phyloP scores from a whole-genome alignment of 2,113 vertebrate genomes.

The Myiagra hebetior region DNA sequence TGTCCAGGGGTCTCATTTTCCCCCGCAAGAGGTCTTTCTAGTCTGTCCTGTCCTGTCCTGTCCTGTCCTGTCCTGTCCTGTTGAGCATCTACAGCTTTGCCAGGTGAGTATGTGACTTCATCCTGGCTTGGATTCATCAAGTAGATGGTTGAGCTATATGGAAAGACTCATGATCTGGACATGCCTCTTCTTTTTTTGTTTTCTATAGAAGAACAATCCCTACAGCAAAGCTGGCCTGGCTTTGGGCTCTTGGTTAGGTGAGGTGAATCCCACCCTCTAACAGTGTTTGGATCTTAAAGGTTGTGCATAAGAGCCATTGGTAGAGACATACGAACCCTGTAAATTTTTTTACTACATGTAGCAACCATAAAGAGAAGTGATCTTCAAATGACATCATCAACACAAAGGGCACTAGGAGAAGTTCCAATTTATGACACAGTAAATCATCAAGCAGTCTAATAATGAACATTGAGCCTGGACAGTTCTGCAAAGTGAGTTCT shows the following conservation, averaged over 20 bases:
- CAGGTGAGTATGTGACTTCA: not conserved
- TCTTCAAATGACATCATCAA: slow-evolving; percentile 61
- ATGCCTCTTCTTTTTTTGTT: not conserved
- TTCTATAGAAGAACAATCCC: not conserved
- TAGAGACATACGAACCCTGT: not conserved
- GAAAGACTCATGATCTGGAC: not conserved
- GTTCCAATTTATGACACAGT: slow-evolving; percentile 30
- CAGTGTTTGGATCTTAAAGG: not conserved
- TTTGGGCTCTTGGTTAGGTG: not conserved
- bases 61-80: not conserved
- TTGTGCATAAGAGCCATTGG: not conserved
- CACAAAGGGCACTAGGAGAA: slow-evolving; percentile 49
- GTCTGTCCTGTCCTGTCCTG: not conserved
- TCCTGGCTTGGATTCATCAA: not conserved
- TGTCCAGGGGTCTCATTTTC: too few relatives aligned
- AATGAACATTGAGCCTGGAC: slow-evolving; percentile 39
- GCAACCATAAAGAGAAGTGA: slow-evolving; percentile 2
- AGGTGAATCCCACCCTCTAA: not conserved
- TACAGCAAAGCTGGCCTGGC: not conserved
- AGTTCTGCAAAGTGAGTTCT: slow-evolving; percentile 7
- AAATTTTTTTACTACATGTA: not conserved
- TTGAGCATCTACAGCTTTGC: not conserved
- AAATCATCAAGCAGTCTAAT: slow-evolving; percentile 29
- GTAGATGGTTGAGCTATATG: not conserved
- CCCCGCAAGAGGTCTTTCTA: not conserved